Base-by-base conservation (phyloP, 2,113 vertebrate genomes). In the Tor tambroides region DNA sequence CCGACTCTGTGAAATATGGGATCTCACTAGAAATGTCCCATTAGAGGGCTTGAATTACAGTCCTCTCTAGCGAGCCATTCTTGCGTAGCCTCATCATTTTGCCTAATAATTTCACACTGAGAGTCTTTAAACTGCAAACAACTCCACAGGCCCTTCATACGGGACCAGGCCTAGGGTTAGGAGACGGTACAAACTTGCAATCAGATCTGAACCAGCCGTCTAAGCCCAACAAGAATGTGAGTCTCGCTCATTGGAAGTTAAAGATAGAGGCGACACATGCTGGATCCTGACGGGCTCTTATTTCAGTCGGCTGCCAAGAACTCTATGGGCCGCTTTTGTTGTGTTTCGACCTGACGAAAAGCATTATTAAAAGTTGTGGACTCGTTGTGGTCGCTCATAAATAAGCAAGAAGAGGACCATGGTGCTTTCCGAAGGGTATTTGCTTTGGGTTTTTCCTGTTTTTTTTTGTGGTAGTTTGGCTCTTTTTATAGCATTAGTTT, bases 181-280 rank as follows among this genome's bases (percentile, higher is more conserved):
- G 89, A 80, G 88, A 86, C 84, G 91, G 92, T 71, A 65, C 69
- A 71, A 69, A 72, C 63, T 63, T 95, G 95, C 93, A 96, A 97
- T 96, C 96, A 96, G 97, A 95, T 94, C 94, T 92, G 90, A 93
- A 86, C 65, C 92, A 92, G 91, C 95, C 93, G 93, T 95, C 94
- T 93, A 95, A 95, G 96, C 96, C 93, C 93, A 88, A 87, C 92
- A 97, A 96, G 98, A 98, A 99, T 98, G 97, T 95, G 92, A 96
- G 96, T 96, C 95, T 95, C 93, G 96, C 96, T 96, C 95, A 93
- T 96, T 96, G 95, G 95, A 95, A 96, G 97, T 98, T 99, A 99
- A 98, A 99, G 97, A 99, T 99, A 99, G 97, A 96, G 94, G 83
- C 96, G 92, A 95, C 93, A 87, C 89, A 95, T 92, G 90, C 92